Conservation (phyloP, 2,797 vertebrate species). For the Zenarchopterus dispar region DNA sequence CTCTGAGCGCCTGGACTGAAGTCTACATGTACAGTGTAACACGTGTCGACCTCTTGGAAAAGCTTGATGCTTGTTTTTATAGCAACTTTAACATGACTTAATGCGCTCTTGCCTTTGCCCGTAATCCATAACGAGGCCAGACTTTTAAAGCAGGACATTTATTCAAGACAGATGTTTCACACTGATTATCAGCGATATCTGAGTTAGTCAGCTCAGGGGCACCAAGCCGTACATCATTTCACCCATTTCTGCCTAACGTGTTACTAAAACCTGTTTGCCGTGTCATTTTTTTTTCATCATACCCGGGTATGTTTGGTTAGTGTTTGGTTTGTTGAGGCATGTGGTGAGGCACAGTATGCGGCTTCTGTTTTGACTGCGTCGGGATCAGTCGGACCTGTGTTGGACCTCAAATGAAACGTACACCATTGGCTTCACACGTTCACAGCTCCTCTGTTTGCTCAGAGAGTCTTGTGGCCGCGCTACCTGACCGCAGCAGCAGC, state of each 20-base stretch:
- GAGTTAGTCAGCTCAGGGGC: constrained; percentile 50
- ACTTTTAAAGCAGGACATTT: constrained; percentile 62
- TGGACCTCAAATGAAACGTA: constrained; percentile 83
- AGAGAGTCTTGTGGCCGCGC: constrained; percentile 79
- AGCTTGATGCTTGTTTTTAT: constrained; percentile 62
- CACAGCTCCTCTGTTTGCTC: constrained; percentile 83
- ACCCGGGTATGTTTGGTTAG: constrained; percentile 72
- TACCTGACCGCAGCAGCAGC: constrained; percentile 84
- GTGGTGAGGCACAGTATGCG: constrained; percentile 74
- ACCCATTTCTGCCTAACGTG: constrained; percentile 54
- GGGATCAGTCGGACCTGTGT: constrained; percentile 76
- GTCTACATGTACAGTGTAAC: constrained; percentile 20
- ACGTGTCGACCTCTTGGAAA: constrained; percentile 47
- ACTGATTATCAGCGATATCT: constrained; percentile 67
- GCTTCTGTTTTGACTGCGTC: constrained; percentile 80
- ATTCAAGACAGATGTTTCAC: constrained; percentile 76
- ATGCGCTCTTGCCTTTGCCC: constrained; percentile 61
- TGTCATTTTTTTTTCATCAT: constrained; percentile 59
- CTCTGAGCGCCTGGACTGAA: constrained; percentile 33
- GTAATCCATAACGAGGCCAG: constrained; percentile 65
- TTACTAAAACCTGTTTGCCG: constrained; percentile 66
- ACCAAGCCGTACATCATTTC: constrained; percentile 57
- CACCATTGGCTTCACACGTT: constrained; percentile 82
- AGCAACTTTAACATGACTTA: constrained; percentile 69
- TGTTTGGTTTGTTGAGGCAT: constrained; percentile 79